A percentile compares a stretch with the other conserved stretches of the same genome.
Conservation (phyloP, 1,140 invertebrate genomes). For the Chrysomallon squamiferum region DNA sequence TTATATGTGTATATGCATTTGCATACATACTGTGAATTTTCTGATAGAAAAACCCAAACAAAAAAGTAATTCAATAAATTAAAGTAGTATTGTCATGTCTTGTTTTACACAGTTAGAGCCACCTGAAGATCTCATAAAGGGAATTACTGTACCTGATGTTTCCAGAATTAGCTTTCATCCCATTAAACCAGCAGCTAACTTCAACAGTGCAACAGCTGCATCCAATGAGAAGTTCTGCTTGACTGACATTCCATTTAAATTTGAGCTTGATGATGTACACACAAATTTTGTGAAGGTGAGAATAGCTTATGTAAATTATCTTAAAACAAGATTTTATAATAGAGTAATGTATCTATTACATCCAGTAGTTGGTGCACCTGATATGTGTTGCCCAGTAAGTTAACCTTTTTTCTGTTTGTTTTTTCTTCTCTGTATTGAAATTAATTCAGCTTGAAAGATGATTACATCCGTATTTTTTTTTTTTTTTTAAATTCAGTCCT, state of each 20-base stretch:
- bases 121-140: conserved; percentile 70
- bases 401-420: too few species aligned
- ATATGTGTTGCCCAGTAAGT: too few species aligned
- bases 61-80: too few species aligned
- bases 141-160: conserved; percentile 74
- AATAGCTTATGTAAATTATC: conserved; percentile 17
- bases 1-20: too few species aligned
- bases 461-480: too few species aligned
- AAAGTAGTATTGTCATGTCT: too few species aligned
- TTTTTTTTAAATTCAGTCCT: too few species aligned
- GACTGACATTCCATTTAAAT: conserved; percentile 73
- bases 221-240: conserved; percentile 70
- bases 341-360: neutral
- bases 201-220: conserved; percentile 13
- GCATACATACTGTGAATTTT: too few species aligned
- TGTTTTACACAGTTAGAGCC: conserved; percentile 63
- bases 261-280: conserved; percentile 79
- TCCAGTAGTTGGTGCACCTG: too few species aligned
- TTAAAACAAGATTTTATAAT: neutral
- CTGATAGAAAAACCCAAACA: too few species aligned
- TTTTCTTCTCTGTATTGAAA: too few species aligned
- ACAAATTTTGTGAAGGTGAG: conserved; percentile 87
- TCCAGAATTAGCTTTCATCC: conserved; percentile 75
- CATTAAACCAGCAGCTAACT: conserved; percentile 69
- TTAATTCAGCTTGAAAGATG: too few species aligned